These are phyloP conservation scores for Caradrina clavipalpis DNA, from an alignment of 2,888 invertebrate genomes.

Conservation along the genomic window DNA sequence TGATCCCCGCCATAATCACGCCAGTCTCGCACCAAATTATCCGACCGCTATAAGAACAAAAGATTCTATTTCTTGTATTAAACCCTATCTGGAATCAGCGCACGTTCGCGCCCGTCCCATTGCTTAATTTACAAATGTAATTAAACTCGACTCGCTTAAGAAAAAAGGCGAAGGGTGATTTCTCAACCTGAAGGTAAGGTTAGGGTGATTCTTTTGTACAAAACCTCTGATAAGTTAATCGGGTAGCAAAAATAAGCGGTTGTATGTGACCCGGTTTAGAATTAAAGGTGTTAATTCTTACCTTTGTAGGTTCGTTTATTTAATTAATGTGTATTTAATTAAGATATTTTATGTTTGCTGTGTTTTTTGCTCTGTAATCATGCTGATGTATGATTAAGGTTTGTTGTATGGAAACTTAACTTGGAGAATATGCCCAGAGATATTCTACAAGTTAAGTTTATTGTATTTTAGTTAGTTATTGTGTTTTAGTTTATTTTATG, in stretches of 20 bases:
- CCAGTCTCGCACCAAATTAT: constrained; percentile 55
- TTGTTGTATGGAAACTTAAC: neutral
- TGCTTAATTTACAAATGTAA: constrained; percentile 69
- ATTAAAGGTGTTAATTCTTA: constrained; percentile 45
- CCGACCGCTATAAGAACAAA: constrained; percentile 54
- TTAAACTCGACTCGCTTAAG: constrained; percentile 59
- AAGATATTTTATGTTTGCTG: neutral
- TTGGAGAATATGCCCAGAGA: no score
- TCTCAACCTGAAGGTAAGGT: constrained; percentile 57
- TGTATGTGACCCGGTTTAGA: constrained; percentile 56
- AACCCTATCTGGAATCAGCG: constrained; percentile 53
- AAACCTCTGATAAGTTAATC: constrained; percentile 65
- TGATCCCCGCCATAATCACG: constrained; percentile 52
- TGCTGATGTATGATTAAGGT: no score
- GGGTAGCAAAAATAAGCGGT: constrained; percentile 55
- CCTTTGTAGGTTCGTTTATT: constrained; percentile 27
- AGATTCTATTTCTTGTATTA: constrained; percentile 63
- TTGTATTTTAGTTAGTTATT: no score
- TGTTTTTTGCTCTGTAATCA: neutral
- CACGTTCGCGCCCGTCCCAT: constrained; percentile 62
- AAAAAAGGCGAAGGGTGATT: constrained; percentile 61
- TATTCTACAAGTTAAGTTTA: no score
- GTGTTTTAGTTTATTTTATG: no score
- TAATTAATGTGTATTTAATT: constrained; percentile 15
- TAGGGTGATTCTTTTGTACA: constrained; percentile 58